Conservation (phyloP, 2,888 invertebrate species). For the Cordylochernes scorpioides region DNA sequence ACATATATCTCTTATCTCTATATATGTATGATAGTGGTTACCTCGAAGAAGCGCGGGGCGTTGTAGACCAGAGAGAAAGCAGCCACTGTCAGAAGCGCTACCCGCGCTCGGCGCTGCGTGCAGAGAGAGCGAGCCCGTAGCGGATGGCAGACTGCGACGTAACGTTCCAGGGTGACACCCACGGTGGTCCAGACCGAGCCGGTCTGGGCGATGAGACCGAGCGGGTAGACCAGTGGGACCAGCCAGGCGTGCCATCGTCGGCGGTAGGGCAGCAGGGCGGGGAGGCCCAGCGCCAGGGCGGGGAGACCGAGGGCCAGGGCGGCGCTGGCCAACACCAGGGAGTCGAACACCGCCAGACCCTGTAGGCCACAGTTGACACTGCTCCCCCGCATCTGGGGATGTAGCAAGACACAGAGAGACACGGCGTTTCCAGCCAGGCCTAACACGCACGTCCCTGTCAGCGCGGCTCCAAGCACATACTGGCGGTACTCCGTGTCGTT, state of each 20-base stretch:
- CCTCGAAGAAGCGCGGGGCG: conserved; percentile 34
- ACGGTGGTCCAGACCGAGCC: conserved; percentile 64
- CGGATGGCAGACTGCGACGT: conserved; percentile 50
- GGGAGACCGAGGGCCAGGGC: conserved; percentile 59
- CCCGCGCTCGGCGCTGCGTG: conserved; percentile 56
- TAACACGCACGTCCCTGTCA: conserved; percentile 5
- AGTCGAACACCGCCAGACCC: conserved; percentile 63
- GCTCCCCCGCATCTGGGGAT: conserved; percentile 9
- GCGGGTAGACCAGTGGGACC: conserved; percentile 48
- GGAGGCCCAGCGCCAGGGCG: conserved; percentile 5
- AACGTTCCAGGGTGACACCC: conserved; percentile 48
- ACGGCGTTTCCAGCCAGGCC: conserved; percentile 8
- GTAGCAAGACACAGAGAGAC: conserved; percentile 7
- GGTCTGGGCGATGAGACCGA: conserved; percentile 53
- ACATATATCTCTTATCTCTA: no score
- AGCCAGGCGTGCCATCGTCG: conserved; percentile 42
- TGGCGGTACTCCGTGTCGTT: no score
- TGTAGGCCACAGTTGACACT: conserved; percentile 11
- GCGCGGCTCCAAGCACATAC: no score
- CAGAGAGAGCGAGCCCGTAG: conserved; percentile 62
- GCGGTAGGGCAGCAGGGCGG: conserved; percentile 31
- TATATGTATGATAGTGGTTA: no score
- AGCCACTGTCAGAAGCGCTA: conserved; percentile 55
- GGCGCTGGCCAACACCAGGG: conserved; percentile 38
- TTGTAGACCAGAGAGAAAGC: conserved; percentile 60